Conservation (phyloP, 2,888 invertebrate genomes). For the Laothoe populi region DNA sequence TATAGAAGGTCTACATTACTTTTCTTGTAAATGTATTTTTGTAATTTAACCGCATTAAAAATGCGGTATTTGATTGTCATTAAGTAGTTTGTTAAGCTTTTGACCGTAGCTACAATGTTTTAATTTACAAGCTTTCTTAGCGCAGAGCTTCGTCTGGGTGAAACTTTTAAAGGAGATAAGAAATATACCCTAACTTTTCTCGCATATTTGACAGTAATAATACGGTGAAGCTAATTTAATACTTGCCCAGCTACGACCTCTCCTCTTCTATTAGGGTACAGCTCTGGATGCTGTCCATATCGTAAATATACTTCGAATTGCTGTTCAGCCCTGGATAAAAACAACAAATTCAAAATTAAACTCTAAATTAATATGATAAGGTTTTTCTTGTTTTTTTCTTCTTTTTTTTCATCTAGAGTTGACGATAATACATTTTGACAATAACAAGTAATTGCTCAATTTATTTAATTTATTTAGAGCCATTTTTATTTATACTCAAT, state of each 20-base stretch:
- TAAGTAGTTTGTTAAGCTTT: neutral
- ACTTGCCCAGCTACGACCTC: constrained; percentile 93
- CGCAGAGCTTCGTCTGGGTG: too few relatives aligned
- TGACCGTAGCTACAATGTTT: too few relatives aligned
- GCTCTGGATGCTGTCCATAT: constrained; percentile 96
- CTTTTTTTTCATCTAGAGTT: neutral
- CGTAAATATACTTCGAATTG: constrained; percentile 95
- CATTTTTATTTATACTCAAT: constrained; percentile 1
- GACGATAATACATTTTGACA: too few relatives aligned
- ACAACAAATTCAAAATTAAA: neutral
- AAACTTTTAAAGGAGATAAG: too few relatives aligned
- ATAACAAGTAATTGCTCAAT: neutral
- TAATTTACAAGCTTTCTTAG: too few relatives aligned
- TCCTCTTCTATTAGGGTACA: constrained; percentile 95
- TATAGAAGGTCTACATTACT: constrained; percentile 9
- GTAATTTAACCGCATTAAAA: neutral
- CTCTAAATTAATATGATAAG: too few relatives aligned
- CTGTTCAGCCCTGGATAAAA: constrained; percentile 89
- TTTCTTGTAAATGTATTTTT: neutral
- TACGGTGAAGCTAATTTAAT: neutral
- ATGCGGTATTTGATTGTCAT: neutral
- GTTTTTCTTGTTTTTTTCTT: too few relatives aligned
- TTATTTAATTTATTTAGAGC: neutral
- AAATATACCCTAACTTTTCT: too few relatives aligned
- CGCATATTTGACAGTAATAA: too few relatives aligned